These are phyloP conservation scores for Hystrix brachyura DNA, from an alignment of 2,113 vertebrate genomes.

Conservation along the genomic window DNA sequence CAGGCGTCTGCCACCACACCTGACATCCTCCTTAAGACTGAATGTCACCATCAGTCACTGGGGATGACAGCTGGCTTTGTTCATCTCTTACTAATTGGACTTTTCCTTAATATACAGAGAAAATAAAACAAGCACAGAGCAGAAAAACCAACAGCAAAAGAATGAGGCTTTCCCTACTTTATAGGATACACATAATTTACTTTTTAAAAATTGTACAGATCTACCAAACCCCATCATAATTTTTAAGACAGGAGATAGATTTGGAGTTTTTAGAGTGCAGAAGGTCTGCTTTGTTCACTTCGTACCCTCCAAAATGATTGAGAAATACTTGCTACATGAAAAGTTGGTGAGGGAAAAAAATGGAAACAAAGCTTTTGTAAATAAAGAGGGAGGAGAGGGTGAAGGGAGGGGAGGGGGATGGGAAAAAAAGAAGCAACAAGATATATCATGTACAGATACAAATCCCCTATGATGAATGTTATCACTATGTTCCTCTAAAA, in stretches of 20 bases:
- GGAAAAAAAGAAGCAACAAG: too few relatives aligned
- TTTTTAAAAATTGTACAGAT: background rate
- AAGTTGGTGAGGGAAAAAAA: background rate
- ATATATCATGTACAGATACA: too few relatives aligned
- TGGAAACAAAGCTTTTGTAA: too few relatives aligned
- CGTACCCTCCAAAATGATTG: background rate
- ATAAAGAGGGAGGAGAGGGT: too few relatives aligned
- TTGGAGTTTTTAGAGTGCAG: background rate
- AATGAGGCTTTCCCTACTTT: background rate
- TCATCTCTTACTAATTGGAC: background rate
- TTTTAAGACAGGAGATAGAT: slow-evolving; percentile 21
- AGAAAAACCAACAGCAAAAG: slow-evolving; percentile 21
- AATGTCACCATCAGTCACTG: background rate
- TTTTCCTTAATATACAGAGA: slow-evolving; percentile 13
- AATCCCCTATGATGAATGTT: too few relatives aligned
- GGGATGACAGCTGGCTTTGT: background rate
- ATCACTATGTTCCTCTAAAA: too few relatives aligned
- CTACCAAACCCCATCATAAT: background rate
- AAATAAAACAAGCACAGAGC: background rate
- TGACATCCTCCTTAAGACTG: background rate
- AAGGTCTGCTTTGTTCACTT: background rate
- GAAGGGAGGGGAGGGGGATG: too few relatives aligned
- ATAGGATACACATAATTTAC: background rate
- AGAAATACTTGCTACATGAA: background rate
- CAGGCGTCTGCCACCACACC: background rate